Evolutionary conservation across 2,888 invertebrate genomes (phyloP).

Genomic region (Nemotelus pantherinus): DNA sequence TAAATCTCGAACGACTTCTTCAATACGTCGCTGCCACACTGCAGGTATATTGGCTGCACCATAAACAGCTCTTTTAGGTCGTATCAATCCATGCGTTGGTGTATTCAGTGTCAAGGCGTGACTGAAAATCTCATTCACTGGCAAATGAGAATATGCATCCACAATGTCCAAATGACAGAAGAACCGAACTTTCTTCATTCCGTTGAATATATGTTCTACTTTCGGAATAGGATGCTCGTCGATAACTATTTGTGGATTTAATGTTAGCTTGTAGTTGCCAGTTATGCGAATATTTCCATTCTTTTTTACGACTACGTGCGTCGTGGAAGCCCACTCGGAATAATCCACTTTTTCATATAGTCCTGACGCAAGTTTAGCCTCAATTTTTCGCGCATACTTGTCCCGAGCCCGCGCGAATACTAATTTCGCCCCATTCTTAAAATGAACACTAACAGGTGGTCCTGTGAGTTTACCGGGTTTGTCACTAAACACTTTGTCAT

Average conservation of each 20-base stretch:
- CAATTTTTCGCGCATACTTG: conserved; percentile 15
- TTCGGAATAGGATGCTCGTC: conserved; percentile 46
- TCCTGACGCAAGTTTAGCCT: conserved; percentile 45
- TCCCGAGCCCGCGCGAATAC: conserved; percentile 40
- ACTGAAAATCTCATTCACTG: conserved; percentile 46
- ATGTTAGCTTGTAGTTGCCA: conserved; percentile 46
- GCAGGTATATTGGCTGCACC: conserved; percentile 43
- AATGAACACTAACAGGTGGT: too few species aligned
- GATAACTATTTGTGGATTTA: conserved; percentile 46
- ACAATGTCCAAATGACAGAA: conserved; percentile 47
- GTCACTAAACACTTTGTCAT: not conserved
- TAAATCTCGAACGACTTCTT: conserved; percentile 33
- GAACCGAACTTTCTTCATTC: conserved; percentile 29
- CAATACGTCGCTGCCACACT: conserved; percentile 55
- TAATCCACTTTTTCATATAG: conserved; percentile 19
- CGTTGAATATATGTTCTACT: conserved; percentile 44
- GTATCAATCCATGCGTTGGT: conserved; percentile 44
- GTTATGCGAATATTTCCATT: conserved; percentile 45
- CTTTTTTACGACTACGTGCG: conserved; percentile 44
- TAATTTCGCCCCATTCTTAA: conserved; percentile 1
- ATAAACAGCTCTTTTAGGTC: conserved; percentile 48
- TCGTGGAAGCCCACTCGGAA: conserved; percentile 48
- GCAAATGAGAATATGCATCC: conserved; percentile 48
- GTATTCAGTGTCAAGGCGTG: conserved; percentile 44
- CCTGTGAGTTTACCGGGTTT: not conserved